Percentiles rank a stretch among this genome's conserved stretches.
phyloP scores from a whole-genome alignment of 2,888 invertebrate genomes.

The Hetaerina titia region DNA sequence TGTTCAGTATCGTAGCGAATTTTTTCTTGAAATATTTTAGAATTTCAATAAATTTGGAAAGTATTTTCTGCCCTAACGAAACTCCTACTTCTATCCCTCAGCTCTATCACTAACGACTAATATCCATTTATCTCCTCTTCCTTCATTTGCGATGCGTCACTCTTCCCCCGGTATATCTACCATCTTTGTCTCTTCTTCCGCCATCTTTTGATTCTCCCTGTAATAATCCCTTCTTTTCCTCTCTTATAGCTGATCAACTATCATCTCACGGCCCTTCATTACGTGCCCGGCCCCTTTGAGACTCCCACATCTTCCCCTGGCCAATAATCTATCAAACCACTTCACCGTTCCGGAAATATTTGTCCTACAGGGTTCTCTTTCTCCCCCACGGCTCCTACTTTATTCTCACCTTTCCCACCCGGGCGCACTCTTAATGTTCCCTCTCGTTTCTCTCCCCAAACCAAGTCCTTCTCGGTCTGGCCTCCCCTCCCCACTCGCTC shows the following conservation, averaged over 20 bases:
- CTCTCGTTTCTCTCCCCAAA: background rate
- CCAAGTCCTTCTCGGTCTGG: background rate
- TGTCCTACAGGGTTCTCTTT: background rate
- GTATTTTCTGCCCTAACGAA: background rate
- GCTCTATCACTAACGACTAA: background rate
- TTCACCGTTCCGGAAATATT: slow-evolving; percentile 28
- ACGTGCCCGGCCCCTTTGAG: background rate
- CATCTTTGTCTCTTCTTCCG: background rate
- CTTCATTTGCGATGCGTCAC: background rate
- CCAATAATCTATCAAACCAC: slow-evolving; percentile 33
- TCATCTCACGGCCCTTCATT: slow-evolving; percentile 26
- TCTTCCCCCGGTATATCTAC: background rate
- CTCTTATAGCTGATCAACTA: background rate
- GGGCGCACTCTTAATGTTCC: background rate
- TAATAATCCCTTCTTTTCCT: background rate
- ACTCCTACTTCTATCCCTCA: background rate
- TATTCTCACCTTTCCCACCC: background rate
- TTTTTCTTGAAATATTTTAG: background rate
- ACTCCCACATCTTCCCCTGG: background rate
- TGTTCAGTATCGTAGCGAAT: background rate
- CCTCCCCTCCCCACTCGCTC: background rate
- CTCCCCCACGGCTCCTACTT: background rate
- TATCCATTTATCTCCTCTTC: background rate
- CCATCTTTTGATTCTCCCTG: background rate
- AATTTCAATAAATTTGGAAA: background rate